Conservation (phyloP, 2,888 invertebrate species). For the Phengaris arion region DNA sequence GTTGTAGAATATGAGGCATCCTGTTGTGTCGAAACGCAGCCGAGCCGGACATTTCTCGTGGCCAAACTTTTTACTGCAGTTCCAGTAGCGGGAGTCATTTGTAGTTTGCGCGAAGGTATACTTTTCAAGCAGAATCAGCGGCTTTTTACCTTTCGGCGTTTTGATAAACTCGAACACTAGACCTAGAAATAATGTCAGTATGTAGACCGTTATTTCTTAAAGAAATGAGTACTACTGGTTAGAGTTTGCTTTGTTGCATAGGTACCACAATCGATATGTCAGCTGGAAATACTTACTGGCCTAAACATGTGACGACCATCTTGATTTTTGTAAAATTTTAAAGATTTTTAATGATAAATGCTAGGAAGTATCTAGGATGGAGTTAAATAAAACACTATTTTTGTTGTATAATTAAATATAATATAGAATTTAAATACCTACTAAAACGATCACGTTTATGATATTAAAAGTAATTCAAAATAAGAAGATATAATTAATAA, state of each 20-base stretch:
- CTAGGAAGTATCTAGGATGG: neutral
- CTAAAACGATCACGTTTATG: neutral
- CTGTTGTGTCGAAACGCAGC: constrained; percentile 40
- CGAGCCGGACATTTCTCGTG: constrained; percentile 42
- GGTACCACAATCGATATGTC: neutral
- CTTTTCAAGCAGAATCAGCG: constrained; percentile 37
- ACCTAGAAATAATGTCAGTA: constrained; percentile 33
- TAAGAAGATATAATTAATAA: neutral
- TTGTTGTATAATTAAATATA: neutral
- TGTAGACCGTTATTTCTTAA: neutral
- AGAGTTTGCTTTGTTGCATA: too few relatives aligned
- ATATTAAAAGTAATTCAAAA: neutral
- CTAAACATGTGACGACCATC: neutral
- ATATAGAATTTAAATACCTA: neutral
- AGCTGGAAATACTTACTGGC: neutral
- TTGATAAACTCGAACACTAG: constrained; percentile 38
- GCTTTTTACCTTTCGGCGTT: constrained; percentile 38
- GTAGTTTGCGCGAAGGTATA: constrained; percentile 42
- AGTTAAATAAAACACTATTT: neutral
- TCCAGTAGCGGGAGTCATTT: constrained; percentile 43
- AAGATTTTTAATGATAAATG: neutral
- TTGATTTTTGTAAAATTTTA: neutral
- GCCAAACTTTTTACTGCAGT: constrained; percentile 43
- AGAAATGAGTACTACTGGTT: too few relatives aligned
- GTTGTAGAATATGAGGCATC: constrained; percentile 34